Percentiles rank a stretch among this genome's conserved stretches.
phyloP scores from a whole-genome alignment of 2,113 vertebrate genomes.

The Reinhardtius hippoglossoides region DNA sequence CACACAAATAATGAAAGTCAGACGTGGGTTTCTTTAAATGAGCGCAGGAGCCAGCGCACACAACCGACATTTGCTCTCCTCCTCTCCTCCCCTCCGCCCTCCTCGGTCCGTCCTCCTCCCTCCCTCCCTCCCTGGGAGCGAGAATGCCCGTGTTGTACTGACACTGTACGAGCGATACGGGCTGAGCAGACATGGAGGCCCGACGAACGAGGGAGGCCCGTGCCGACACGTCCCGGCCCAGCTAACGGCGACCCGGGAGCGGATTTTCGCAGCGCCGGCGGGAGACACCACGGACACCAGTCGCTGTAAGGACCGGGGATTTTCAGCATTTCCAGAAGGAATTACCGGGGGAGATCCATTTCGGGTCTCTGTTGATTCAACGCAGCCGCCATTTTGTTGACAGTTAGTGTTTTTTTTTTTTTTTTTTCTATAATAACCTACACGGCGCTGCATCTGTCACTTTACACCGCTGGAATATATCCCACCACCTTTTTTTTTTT shows the following conservation, averaged over 20 bases:
- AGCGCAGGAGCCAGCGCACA: conserved; percentile 55
- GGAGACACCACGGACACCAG: conserved; percentile 68
- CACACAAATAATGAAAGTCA: conserved; percentile 44
- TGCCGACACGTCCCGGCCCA: conserved; percentile 81
- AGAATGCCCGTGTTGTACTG: conserved; percentile 86
- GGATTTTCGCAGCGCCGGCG: conserved; percentile 64
- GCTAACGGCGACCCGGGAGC: conserved; percentile 77
- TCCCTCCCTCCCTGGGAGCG: conserved; percentile 64
- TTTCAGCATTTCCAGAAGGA: conserved; percentile 34
- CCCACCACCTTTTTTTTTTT: neutral
- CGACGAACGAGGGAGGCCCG: conserved; percentile 81
- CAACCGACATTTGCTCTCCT: conserved; percentile 73
- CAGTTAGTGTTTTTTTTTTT: conserved; percentile 82
- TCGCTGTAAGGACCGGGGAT: conserved; percentile 57
- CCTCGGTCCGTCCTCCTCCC: conserved; percentile 43
- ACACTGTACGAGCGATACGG: conserved; percentile 84
- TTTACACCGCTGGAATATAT: conserved; percentile 47
- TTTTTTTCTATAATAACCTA: conserved; percentile 70
- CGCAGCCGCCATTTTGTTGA: conserved; percentile 90
- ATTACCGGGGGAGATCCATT: conserved; percentile 82
- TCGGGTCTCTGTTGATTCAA: conserved; percentile 87
- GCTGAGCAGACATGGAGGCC: conserved; percentile 88
- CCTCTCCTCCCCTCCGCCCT: conserved; percentile 10
- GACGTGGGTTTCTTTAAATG: conserved; percentile 44
- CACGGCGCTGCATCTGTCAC: conserved; percentile 72